Conservation (phyloP, 2,888 invertebrate genomes). For the Enchytraeus crypticus region DNA sequence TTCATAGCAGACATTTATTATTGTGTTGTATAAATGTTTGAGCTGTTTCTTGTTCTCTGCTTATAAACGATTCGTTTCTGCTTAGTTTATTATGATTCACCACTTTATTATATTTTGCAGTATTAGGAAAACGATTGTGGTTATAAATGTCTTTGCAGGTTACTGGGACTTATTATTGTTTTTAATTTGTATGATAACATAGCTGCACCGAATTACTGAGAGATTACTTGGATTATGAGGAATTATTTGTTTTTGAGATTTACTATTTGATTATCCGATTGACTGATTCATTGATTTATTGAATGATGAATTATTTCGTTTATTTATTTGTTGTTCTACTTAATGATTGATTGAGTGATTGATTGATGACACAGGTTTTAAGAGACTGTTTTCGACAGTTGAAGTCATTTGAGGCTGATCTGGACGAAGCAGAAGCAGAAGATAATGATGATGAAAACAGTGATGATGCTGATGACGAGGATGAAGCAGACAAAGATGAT, state of each 20-base stretch:
- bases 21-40: no score
- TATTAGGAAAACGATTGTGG: background rate
- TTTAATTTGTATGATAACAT: no score
- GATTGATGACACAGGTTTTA: background rate
- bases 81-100: background rate
- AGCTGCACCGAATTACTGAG: no score
- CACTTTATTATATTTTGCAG: background rate
- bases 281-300: background rate
- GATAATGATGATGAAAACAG: background rate
- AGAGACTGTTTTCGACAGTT: constrained; percentile 35
- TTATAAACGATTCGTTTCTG: no score
- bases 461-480: background rate
- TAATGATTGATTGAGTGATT: no score
- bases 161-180: background rate
- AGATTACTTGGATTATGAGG: background rate
- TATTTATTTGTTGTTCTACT: no score
- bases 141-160: background rate
- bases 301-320: background rate
- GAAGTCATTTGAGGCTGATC: constrained; percentile 37
- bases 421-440: background rate
- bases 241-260: background rate
- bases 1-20: no score
- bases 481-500: background rate
- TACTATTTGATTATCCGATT: background rate
- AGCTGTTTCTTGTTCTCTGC: no score